Percentiles rank a stretch among this genome's conserved stretches.
phyloP scores from a whole-genome alignment of 2,113 vertebrate species.

The Sander lucioperca region DNA sequence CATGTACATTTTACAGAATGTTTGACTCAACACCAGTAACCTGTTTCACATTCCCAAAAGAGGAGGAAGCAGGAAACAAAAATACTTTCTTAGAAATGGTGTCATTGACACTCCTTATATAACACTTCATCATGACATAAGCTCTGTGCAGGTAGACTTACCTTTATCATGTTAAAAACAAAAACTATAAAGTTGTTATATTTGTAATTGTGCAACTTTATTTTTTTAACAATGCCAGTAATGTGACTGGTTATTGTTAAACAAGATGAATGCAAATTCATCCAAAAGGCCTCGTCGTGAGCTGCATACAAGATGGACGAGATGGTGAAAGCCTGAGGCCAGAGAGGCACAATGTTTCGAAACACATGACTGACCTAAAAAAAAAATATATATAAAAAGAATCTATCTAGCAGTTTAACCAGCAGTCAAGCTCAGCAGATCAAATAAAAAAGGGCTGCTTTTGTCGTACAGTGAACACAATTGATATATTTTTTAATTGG shows the following conservation, averaged over 20 bases:
- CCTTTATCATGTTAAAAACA: not conserved
- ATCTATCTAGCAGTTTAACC: not conserved
- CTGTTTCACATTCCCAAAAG: slow-evolving; percentile 1
- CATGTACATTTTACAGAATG: not conserved
- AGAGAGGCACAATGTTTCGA: slow-evolving; percentile 20
- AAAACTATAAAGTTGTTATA: not conserved
- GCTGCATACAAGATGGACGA: slow-evolving; percentile 28
- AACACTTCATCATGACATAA: not conserved
- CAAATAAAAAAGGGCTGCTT: slow-evolving; percentile 17
- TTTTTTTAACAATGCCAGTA: not conserved
- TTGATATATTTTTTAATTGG: slow-evolving; percentile 31
- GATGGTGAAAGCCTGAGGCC: slow-evolving; percentile 34
- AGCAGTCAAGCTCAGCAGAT: slow-evolving; percentile 18
- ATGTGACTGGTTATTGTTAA: not conserved
- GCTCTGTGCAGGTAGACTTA: not conserved
- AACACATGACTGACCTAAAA: slow-evolving; percentile 37
- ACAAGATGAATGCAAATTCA: not conserved
- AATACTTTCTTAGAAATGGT: slow-evolving; percentile 2
- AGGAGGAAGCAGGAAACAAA: slow-evolving; percentile 29
- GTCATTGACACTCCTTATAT: not conserved
- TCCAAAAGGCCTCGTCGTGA: slow-evolving; percentile 20
- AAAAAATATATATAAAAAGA: not conserved
- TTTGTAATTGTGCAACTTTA: not conserved
- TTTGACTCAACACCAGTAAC: slow-evolving; percentile 9
- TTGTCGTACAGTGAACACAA: slow-evolving; percentile 7